Evolutionary conservation across 2,113 vertebrate genomes (phyloP).

Genomic region (Anhinga rufa): DNA sequence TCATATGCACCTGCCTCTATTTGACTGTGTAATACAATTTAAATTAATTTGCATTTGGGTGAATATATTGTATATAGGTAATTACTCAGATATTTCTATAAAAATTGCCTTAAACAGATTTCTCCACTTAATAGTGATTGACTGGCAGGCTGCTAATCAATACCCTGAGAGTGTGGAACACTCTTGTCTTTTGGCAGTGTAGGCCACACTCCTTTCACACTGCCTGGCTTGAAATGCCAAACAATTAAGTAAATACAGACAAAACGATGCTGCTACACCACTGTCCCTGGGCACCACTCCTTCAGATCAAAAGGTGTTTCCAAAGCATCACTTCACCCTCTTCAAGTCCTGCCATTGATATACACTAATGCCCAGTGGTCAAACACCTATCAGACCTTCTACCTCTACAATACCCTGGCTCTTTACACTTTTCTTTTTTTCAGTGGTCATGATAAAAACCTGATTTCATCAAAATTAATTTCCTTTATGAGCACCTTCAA

Average conservation of each 20-base stretch:
- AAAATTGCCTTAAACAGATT: background rate
- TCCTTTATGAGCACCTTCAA: background rate
- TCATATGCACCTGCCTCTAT: background rate
- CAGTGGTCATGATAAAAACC: background rate
- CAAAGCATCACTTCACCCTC: background rate
- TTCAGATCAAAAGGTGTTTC: background rate
- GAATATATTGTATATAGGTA: background rate
- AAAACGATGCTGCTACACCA: background rate
- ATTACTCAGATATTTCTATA: background rate
- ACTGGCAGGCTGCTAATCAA: background rate
- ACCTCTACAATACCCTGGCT: background rate
- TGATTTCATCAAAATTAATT: background rate
- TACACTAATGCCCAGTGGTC: too few relatives aligned
- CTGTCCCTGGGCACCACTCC: rapidly evolving
- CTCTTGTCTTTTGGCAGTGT: background rate
- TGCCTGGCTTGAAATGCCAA: background rate
- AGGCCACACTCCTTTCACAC: background rate
- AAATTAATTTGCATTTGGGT: background rate
- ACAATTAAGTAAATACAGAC: background rate
- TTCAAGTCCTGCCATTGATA: background rate
- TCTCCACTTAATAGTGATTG: background rate
- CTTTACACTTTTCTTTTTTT: background rate
- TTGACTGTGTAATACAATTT: background rate
- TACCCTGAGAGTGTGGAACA: background rate
- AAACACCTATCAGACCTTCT: background rate